A percentile compares a stretch with the other conserved stretches of the same genome.
Evolutionary conservation across 2,888 invertebrate genomes (phyloP).

Genomic region (Sinelater perroti): DNA sequence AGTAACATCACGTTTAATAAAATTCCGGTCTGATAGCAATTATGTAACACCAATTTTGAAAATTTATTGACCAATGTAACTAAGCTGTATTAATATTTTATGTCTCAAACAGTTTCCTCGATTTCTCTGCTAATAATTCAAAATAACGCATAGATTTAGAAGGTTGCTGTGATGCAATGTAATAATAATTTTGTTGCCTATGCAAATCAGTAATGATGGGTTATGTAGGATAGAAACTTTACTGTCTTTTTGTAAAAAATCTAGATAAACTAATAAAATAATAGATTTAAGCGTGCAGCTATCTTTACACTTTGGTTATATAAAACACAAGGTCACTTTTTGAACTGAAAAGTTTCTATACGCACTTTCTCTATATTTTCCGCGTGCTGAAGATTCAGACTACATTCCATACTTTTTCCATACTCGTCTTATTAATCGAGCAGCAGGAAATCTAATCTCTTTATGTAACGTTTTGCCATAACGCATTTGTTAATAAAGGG

Average conservation of each 20-base stretch:
- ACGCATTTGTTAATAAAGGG: too few relatives aligned
- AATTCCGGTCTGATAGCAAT: constrained; percentile 5
- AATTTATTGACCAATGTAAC: constrained; percentile 49
- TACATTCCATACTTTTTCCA: constrained; percentile 11
- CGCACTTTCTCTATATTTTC: constrained; percentile 23
- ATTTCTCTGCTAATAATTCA: neutral
- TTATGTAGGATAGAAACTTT: too few relatives aligned
- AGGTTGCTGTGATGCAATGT: neutral
- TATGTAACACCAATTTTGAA: constrained; percentile 23
- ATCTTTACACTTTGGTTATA: too few relatives aligned
- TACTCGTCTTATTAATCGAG: neutral
- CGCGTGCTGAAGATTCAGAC: constrained; percentile 24
- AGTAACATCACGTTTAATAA: constrained; percentile 29
- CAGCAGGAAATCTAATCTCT: neutral
- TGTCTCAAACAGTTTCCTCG: neutral
- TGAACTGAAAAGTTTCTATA: constrained; percentile 7
- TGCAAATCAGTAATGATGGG: too few relatives aligned
- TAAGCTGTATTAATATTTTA: neutral
- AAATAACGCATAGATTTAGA: neutral
- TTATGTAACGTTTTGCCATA: too few relatives aligned
- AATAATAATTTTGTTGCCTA: too few relatives aligned
- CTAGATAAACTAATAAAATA: too few relatives aligned
- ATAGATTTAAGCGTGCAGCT: too few relatives aligned
- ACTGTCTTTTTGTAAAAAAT: too few relatives aligned
- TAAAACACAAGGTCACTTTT: constrained; percentile 1